Conservation (phyloP, 2,797 vertebrate genomes). For the Halcyon badia region DNA sequence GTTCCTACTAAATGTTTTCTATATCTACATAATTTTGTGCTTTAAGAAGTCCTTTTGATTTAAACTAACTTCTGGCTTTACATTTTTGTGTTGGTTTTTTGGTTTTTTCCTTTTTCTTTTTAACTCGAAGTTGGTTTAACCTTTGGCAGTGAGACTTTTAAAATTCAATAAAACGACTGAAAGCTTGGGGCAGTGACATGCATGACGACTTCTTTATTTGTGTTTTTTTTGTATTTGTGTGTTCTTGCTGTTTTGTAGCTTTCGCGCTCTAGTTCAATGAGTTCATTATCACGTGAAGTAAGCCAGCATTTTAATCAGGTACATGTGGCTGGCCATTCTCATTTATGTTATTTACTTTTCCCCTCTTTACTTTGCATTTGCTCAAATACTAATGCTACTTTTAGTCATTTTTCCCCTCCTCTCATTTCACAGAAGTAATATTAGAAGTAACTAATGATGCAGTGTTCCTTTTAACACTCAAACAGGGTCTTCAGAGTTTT, state of each 20-base stretch:
- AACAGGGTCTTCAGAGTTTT: constrained; percentile 39
- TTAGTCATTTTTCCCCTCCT: neutral
- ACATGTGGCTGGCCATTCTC: constrained; percentile 85
- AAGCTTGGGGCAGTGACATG: constrained; percentile 72
- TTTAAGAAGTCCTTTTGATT: constrained; percentile 18
- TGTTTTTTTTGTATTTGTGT: constrained; percentile 79
- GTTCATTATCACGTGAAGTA: constrained; percentile 97
- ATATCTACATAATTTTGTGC: constrained; percentile 46
- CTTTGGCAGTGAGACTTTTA: constrained; percentile 2
- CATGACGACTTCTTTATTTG: constrained; percentile 84
- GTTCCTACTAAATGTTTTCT: constrained; percentile 46
- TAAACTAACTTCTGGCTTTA: constrained; percentile 59
- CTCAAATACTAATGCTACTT: constrained; percentile 55
- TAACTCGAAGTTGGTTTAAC: constrained; percentile 18
- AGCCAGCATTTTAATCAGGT: constrained; percentile 99
- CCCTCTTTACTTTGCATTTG: constrained; percentile 7
- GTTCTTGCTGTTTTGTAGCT: constrained; percentile 91
- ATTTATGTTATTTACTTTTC: constrained; percentile 17
- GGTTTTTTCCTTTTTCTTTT: neutral
- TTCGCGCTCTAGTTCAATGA: constrained; percentile 98
- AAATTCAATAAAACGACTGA: constrained; percentile 29
- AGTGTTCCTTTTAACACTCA: constrained; percentile 63
- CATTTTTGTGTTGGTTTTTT: neutral
- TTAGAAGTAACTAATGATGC: neutral
- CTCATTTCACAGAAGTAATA: constrained; percentile 16